Base-by-base conservation (phyloP, 2,888 invertebrate genomes). In the Andrena flavipes region DNA sequence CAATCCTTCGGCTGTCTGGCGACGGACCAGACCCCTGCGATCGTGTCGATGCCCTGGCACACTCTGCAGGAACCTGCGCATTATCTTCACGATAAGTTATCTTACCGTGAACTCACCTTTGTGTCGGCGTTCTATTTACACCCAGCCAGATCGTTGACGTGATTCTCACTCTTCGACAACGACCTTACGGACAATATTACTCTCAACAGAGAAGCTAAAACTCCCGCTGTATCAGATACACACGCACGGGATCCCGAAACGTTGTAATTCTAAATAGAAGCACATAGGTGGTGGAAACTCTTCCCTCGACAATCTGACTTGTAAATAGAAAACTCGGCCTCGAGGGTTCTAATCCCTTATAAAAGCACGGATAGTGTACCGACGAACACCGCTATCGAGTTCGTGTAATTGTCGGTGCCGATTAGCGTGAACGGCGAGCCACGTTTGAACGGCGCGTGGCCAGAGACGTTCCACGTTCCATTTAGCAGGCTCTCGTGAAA, bases 21-120 rank as follows among this genome's bases (percentile, higher is more conserved):
- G 0, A 91, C 71, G 7, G 90, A 88, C 92, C 92, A 92, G 7
- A 91, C 85, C 6, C 92, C 92, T 63, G 91, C 86, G 72, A 92
- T 91, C 0, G 91, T 91, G 69, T 92, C 92, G 65, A 90, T 78
- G 35, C 92, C 92, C 68, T 91, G 89, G 56, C 92, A 92, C 8
- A 91, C 88, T 83, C 86, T 88, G 80, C 92, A 92, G 6, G 92
- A 82, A 82, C 92, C 92, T 92, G 51, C 60, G 65, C 20, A 49
- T 69, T 29, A 62, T 70, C 10, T 42, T 42, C 42, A 5, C 4
- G 42, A 7, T 67, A 71, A 2, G 48, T 73, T 60, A 16, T n/a
- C 20, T 20, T 20, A 51, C n/a, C 20, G 20, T 6, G 51, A 51
- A 51, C 20, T 8, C 42, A 42, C 42, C 42, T 42, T 42, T 16